Base-by-base conservation (phyloP, 92 coral and sea anemone species). In the Bergia sp. region DNA sequence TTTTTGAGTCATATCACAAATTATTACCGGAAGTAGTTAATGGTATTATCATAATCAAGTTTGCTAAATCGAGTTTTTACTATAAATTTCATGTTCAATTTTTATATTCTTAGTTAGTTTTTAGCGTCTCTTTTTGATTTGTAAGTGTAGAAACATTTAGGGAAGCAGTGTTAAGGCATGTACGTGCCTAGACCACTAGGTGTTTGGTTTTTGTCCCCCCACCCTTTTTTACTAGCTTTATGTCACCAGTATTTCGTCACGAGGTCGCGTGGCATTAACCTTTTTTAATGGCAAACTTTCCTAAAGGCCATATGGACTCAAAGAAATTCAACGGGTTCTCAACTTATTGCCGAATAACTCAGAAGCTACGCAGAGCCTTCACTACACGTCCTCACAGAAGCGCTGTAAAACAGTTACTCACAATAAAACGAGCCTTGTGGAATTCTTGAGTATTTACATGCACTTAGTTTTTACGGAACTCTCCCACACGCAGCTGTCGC, bases 331-430 rank as follows among this genome's bases (percentile, higher is more conserved):
- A 67, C 38, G 37, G 74, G 74, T 67, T 67, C 74, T n/a, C 37
- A 67, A 38, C 38, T 23, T 20, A 3, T 67, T 23, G 38, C 71
- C 23, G 74, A n/a, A 67, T 3, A 67, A n/a, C 29, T 64, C 16
- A 64, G 71, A 67, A 67, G 74, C 74, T 67, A 67, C 74, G 5
- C 37, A 69, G 75, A 69, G 75, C 75, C 75, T 69, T 69, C 75
- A 40, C 41, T 69, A 69, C 75, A 69, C 75, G 41, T 69, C 39
- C 75, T 69, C 39, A 69, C 75, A 69, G 75, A 9, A 65, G 3
- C 75, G 13, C 75, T 69, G 75, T 69, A 29, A 69, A 15, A 69
- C 40, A 69, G 75, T 69, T 69, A 29, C 29, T 1, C 75, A 69
- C 75, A 69, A 69, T 69, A 69, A 69, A 69, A 39, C 40, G 37